Conservation (phyloP, 2,797 vertebrate genomes). For the Prunella strophiata region DNA sequence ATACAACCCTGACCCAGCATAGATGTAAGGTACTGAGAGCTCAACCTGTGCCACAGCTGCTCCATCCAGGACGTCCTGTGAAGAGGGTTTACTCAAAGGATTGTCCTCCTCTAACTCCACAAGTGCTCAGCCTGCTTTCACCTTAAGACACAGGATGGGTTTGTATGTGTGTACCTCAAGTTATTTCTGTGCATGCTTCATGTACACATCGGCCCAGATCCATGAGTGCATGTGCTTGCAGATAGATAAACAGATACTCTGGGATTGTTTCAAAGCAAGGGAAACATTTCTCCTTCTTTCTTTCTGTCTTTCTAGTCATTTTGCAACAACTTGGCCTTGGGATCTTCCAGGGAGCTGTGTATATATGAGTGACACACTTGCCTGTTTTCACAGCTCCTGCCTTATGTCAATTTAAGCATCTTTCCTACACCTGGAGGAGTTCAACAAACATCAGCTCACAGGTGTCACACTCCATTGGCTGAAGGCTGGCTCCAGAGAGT, state of each 20-base stretch:
- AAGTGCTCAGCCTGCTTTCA: not conserved
- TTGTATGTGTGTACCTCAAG: rapidly evolving
- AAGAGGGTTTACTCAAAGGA: not conserved
- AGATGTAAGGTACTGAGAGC: not conserved
- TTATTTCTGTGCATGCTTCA: not conserved
- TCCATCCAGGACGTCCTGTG: not conserved
- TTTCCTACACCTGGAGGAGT: conserved; percentile 72
- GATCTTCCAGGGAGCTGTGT: conserved; percentile 16
- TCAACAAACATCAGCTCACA: conserved; percentile 69
- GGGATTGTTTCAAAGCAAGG: conserved; percentile 17
- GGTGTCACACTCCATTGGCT: conserved; percentile 67
- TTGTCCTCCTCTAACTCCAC: not conserved
- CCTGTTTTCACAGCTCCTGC: conserved; percentile 47
- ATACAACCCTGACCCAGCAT: not conserved
- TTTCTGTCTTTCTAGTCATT: not conserved
- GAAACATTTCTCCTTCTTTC: not conserved
- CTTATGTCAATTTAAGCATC: conserved; percentile 62
- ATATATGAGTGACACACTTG: conserved; percentile 7
- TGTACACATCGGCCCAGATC: rapidly evolving
- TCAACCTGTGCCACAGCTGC: not conserved
- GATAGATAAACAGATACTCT: not conserved
- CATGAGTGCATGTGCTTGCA: rapidly evolving
- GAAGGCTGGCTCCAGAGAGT: conserved; percentile 74
- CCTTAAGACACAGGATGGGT: not conserved
- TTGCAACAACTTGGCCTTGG: conserved; percentile 24